Base-by-base conservation (phyloP, 2,797 vertebrate species). In the Ibycter americanus region DNA sequence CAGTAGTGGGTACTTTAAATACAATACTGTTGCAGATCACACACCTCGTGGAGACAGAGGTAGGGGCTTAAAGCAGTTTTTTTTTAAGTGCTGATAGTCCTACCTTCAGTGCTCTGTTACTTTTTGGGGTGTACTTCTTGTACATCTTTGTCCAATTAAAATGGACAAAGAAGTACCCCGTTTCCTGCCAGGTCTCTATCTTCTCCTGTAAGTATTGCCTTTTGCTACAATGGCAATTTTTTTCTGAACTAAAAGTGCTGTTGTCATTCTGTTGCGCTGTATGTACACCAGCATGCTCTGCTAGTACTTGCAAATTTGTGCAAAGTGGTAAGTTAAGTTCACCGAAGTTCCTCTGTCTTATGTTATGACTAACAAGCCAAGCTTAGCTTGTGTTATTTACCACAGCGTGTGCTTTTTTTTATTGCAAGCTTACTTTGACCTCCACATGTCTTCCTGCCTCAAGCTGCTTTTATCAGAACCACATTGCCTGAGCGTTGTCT, bases 351-450 rank as follows among this genome's bases (percentile, higher is more conserved):
- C 49, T 82, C 32, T 79, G 42, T 92, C 78, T 96, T 31, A 70
- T 56, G 44, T 95, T 96, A 90, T 63, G 90, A 79, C 90, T 95
- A 93, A 86, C 34, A 88, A 83, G 70, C 36, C 80, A 83, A 72
- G 52, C 23, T 88, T 61, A 83, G 80, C 73, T 92, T 88, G 86
- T 81, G 65, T 67, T 86, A 38, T 47, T 93, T 88, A 91, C 76
- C 68, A 49, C 79, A 81, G 40, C 40, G 49, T 46, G 85, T 88
- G 83, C 49, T 93, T 31, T 0, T 88, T 90, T 82, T 86, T 16
- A 16, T 42, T 78, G 19, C 54, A 76, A 70, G 42, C 65, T 76
- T 42, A 17, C 58, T 93, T 95, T 76, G 88, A 84, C 90, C 80
- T 91, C 36, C 54, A 38, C n/a, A 5, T 32, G 26, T 56, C 85